These are phyloP conservation scores for Unio pictorum DNA, from an alignment of 2,888 invertebrate genomes.

Conservation along the genomic window DNA sequence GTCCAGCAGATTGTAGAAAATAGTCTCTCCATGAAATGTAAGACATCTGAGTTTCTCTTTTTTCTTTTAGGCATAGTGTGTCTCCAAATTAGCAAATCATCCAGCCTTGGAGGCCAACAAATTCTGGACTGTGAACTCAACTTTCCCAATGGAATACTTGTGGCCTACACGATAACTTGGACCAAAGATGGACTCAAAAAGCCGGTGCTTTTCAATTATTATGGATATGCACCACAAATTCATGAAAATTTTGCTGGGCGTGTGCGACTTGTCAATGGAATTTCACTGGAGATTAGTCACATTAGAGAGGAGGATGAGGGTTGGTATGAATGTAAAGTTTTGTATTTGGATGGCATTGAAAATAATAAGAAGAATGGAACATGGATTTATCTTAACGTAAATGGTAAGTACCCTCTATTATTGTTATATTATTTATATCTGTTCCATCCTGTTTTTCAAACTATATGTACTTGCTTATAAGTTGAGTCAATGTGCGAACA, in stretches of 20 bases:
- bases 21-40: no score
- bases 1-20: no score
- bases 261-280: slow-evolving; percentile 72
- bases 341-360: slow-evolving; percentile 90
- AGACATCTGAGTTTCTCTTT: no score
- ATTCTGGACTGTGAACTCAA: slow-evolving; percentile 98
- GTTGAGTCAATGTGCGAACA: no score
- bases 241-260: slow-evolving; percentile 76
- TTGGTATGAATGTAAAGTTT: slow-evolving; percentile 96
- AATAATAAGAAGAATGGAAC: slow-evolving; percentile 81
- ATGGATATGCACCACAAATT: slow-evolving; percentile 96
- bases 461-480: no score
- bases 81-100: slow-evolving; percentile 80
- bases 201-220: slow-evolving; percentile 98
- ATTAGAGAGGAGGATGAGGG: slow-evolving; percentile 94
- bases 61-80: slow-evolving; percentile 31
- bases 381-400: slow-evolving; percentile 98
- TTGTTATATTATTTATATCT: no score
- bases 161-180: slow-evolving; percentile 99
- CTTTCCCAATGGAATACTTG: slow-evolving; percentile 90
- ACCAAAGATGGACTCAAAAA: slow-evolving; percentile 98
- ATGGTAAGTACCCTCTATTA: slow-evolving; percentile 78
- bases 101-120: slow-evolving; percentile 96
- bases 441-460: no score
- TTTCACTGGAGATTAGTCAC: slow-evolving; percentile 89